Conservation (phyloP, 2,797 vertebrate genomes). For the Gouania willdenowi region DNA sequence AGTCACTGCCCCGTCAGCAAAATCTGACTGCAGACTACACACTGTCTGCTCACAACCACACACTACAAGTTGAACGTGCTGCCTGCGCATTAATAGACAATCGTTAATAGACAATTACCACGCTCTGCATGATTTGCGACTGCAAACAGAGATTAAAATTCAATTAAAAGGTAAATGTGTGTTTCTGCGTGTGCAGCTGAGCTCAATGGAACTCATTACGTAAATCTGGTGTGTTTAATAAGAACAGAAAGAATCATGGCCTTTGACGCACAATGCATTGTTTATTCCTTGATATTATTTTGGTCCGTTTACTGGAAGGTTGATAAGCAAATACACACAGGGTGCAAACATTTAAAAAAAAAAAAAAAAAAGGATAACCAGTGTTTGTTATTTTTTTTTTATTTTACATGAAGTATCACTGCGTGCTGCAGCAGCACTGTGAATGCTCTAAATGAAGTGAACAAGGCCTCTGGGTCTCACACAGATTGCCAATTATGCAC, state of each 20-base stretch:
- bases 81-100: constrained; percentile 66
- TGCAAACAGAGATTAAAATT: constrained; percentile 74
- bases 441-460: constrained; percentile 44
- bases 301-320: background rate
- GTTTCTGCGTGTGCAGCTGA: constrained; percentile 61
- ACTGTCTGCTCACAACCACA: constrained; percentile 33
- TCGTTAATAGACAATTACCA: constrained; percentile 73
- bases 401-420: constrained; percentile 44
- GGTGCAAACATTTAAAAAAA: background rate
- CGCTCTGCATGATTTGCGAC: constrained; percentile 64
- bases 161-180: constrained; percentile 68
- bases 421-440: constrained; percentile 37
- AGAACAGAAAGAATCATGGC: constrained; percentile 10
- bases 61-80: constrained; percentile 42
- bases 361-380: constrained; percentile 12
- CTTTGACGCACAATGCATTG: no score
- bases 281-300: background rate
- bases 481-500: constrained; percentile 53
- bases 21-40: constrained; percentile 49
- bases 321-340: constrained; percentile 13
- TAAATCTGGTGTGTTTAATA: constrained; percentile 35
- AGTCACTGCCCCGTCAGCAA: constrained; percentile 31
- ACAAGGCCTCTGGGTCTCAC: constrained; percentile 41
- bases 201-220: constrained; percentile 41
- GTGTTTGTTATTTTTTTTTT: constrained; percentile 50